Conservation (phyloP, 1,140 invertebrate species). For the Drosophila murphyi region DNA sequence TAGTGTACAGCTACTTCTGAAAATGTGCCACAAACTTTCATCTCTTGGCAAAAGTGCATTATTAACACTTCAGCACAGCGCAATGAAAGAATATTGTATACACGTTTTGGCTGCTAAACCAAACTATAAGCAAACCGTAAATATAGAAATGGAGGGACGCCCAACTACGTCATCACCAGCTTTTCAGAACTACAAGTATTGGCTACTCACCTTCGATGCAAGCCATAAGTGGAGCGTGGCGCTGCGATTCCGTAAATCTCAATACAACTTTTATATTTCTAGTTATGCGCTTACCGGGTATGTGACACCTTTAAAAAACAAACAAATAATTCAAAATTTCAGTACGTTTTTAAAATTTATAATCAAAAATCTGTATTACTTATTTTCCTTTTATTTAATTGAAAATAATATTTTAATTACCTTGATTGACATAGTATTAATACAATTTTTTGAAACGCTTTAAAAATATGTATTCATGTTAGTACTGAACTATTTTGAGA, state of each 20-base stretch:
- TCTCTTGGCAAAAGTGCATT: conserved; percentile 58
- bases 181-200: conserved; percentile 51
- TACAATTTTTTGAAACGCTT: too few relatives aligned
- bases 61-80: conserved; percentile 64
- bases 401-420: too few relatives aligned
- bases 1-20: not conserved
- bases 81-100: conserved; percentile 24
- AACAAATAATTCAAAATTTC: not conserved
- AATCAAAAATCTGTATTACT: too few relatives aligned
- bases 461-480: too few relatives aligned
- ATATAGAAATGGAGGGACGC: not conserved
- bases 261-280: conserved; percentile 47
- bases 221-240: conserved; percentile 1
- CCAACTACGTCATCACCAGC: conserved; percentile 41
- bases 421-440: too few relatives aligned
- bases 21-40: conserved; percentile 32
- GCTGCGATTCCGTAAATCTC: conserved; percentile 47
- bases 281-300: not conserved
- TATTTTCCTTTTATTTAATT: too few relatives aligned
- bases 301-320: not conserved
- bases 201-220: conserved; percentile 30
- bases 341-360: not conserved
- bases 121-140: not conserved
- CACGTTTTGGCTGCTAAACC: conserved; percentile 20
- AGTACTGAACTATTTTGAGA: too few relatives aligned